Conservation (phyloP, 2,797 vertebrate species). For the Sebastolobus alascanus region DNA sequence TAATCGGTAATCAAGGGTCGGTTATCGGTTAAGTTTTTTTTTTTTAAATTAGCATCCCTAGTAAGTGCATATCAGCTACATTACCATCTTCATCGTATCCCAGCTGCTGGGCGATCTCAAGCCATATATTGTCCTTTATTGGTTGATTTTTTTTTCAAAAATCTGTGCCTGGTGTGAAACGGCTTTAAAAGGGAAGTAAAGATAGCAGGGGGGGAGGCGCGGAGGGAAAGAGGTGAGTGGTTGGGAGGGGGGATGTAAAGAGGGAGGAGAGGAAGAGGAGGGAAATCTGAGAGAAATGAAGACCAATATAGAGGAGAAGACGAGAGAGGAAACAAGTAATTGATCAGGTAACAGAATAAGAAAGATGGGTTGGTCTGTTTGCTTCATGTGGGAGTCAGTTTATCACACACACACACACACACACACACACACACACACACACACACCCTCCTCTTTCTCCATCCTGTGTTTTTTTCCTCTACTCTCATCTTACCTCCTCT, state of each 20-base stretch:
- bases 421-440: conserved; percentile 14
- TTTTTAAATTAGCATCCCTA: too few relatives aligned
- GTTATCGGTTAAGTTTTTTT: too few relatives aligned
- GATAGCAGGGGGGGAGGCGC: not conserved
- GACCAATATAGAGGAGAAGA: conserved; percentile 5
- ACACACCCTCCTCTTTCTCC: conserved; percentile 11
- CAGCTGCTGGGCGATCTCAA: not conserved
- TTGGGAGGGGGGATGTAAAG: not conserved
- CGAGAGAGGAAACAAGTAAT: conserved; percentile 26
- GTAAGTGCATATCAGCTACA: not conserved
- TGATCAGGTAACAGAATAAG: conserved; percentile 53
- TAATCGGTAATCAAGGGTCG: too few relatives aligned
- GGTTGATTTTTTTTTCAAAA: not conserved
- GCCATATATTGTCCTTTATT: not conserved
- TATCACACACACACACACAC: conserved; percentile 14
- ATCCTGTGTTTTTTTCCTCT: conserved; percentile 28
- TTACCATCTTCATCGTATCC: not conserved
- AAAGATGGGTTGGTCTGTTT: conserved; percentile 18
- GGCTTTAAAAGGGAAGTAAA: not conserved
- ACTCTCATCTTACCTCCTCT: conserved; percentile 3
- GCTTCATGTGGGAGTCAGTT: conserved; percentile 33
- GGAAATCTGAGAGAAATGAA: not conserved
- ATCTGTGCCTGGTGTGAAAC: not conserved
- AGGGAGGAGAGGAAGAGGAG: conserved; percentile 3
- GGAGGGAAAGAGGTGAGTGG: too few relatives aligned